These are phyloP conservation scores for Spodoptera picta DNA, from an alignment of 2,888 invertebrate species.

Conservation along the genomic window DNA sequence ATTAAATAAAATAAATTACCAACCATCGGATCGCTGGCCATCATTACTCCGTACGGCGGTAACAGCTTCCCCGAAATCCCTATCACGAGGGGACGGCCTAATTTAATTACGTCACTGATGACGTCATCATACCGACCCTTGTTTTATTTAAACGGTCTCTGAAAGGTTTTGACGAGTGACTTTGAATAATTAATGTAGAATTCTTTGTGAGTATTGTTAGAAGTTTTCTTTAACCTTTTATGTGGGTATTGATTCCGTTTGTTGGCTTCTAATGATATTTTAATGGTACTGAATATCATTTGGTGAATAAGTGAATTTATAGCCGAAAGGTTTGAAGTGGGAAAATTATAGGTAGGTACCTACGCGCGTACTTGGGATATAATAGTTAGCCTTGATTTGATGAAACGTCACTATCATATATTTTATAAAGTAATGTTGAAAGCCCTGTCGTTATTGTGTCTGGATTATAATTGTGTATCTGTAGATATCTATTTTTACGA, in stretches of 20 bases:
- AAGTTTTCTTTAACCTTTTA: not conserved
- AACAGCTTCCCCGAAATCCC: constrained; percentile 57
- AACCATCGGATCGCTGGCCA: constrained; percentile 28
- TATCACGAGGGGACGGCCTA: constrained; percentile 66
- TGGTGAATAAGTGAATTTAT: no score
- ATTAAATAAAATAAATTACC: constrained; percentile 36
- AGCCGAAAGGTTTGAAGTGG: no score
- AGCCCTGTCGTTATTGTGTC: no score
- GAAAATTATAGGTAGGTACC: no score
- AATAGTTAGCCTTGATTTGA: no score
- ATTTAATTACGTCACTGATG: constrained; percentile 79
- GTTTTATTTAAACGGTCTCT: constrained; percentile 56
- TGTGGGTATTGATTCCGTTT: not conserved
- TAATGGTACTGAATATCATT: no score
- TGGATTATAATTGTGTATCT: no score
- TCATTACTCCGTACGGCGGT: constrained; percentile 39
- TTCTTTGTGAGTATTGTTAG: constrained; percentile 22
- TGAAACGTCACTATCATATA: no score
- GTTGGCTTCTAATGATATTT: no score
- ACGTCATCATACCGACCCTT: constrained; percentile 72
- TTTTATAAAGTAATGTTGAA: no score
- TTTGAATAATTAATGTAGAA: constrained; percentile 66
- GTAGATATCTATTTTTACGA: no score
- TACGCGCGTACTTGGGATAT: no score
- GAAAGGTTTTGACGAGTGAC: constrained; percentile 63